Evolutionary conservation across 1,140 invertebrate species (phyloP), one percentile per base, ranked within the genome.

Genomic region (Micrasema minimum): DNA sequence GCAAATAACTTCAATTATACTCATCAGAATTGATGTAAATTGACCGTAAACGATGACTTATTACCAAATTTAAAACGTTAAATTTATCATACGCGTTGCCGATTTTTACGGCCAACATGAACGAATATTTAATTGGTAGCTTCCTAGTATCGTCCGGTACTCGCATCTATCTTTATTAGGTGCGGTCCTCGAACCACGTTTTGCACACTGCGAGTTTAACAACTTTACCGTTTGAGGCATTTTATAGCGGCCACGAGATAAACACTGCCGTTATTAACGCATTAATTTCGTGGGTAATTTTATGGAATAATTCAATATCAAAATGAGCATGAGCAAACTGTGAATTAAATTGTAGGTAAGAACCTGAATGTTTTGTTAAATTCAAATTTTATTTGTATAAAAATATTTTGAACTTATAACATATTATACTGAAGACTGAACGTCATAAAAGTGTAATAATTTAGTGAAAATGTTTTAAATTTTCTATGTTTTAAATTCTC

Each of bases 91-190:
- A 35, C 31, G 31, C 53, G 26, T 16, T 37, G 41, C 18, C 57
- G 38, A 43, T 62, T 62, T 62, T 62, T 43, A 62, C 45, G 41
- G 38, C 57, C 3, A 20, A 45, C 57, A 14, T 22, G 37, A 62
- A 62, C 57, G 57, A 62, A 62, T 62, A 43, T 41, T 41, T 62
- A 62, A 62, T 62, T 62, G 57, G 57, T 38, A 62, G 41, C 57
- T 62, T 62, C 57, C 57, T 45, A 62, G 57, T 59, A 35, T 37
- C 31, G 6, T 10, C 31, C 14, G n/a, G 22, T 16, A 53, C 11
- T 11, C 50, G 2, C 51, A 55, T 55, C 51, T 16, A 2, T 57
- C 53, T 57, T 57, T 57, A 57, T 57, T 57, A 57, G 53, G n/a
- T 35, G 26, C 6, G 53, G 26, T 31, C 53, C 37, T 5, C 31